A percentile compares a stretch with the other conserved stretches of the same genome.
Conservation (phyloP, 2,797 vertebrate species). For the Tokudaia tokunoshimensis region DNA sequence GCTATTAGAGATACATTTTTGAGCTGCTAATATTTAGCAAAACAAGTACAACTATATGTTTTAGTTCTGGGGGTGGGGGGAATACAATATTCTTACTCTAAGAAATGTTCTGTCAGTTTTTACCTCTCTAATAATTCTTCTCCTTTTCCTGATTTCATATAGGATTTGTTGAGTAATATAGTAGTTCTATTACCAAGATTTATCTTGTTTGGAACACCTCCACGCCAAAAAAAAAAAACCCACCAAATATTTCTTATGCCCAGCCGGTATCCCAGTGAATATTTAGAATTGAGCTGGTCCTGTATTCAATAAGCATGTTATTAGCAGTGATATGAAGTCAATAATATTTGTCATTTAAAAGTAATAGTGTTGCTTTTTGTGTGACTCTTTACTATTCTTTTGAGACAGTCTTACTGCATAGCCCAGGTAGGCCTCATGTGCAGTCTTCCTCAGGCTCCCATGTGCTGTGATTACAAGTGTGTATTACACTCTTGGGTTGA, state of each 20-base stretch:
- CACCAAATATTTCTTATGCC: not conserved
- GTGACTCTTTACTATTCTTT: not conserved
- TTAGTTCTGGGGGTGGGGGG: not conserved
- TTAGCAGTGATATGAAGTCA: not conserved
- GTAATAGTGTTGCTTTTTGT: not conserved
- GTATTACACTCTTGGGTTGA: not conserved
- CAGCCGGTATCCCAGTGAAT: not conserved
- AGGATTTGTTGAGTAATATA: not conserved
- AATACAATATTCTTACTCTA: not conserved
- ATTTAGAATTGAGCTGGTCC: constrained; percentile 17
- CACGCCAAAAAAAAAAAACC: not conserved
- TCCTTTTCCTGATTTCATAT: not conserved
- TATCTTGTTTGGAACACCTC: not conserved
- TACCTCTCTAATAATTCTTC: not conserved
- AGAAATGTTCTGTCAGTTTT: constrained; percentile 11
- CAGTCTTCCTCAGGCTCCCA: not conserved
- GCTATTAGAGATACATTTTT: not conserved
- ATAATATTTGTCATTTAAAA: constrained; percentile 37
- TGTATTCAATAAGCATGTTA: not conserved
- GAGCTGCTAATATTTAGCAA: constrained; percentile 39
- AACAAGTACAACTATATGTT: not conserved
- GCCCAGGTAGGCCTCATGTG: not conserved
- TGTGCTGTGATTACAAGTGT: not conserved
- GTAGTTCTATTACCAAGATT: not conserved
- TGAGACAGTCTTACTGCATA: not conserved